These are phyloP conservation scores for Entomyzon cyanotis DNA, from an alignment of 2,113 vertebrate genomes.

Conservation along the genomic window DNA sequence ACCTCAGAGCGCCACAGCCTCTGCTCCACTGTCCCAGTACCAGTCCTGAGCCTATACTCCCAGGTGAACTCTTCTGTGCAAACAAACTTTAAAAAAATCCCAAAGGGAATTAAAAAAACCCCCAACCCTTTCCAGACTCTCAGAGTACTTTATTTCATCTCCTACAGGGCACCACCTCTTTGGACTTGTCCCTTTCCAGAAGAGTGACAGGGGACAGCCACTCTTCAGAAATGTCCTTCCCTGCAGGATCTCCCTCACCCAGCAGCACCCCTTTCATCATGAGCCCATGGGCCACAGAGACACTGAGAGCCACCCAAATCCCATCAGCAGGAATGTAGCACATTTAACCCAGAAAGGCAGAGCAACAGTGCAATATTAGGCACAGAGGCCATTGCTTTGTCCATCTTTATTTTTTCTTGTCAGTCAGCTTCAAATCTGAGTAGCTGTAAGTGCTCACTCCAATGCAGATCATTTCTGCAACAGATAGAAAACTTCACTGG, in stretches of 20 bases:
- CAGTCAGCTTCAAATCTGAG: neutral
- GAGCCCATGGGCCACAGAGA: neutral
- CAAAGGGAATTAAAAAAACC: accelerated
- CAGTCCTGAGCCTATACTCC: neutral
- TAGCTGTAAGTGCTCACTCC: neutral
- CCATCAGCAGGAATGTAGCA: too few relatives aligned
- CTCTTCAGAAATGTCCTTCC: neutral
- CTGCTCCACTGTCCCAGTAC: neutral
- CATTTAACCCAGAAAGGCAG: neutral
- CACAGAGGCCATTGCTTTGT: neutral
- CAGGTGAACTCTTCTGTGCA: neutral
- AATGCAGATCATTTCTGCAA: neutral
- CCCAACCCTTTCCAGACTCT: neutral
- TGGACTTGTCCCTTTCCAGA: neutral
- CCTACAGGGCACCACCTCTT: neutral
- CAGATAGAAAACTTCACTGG: neutral
- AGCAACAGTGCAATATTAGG: neutral
- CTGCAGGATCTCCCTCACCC: neutral
- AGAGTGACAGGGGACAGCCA: neutral
- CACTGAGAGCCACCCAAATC: neutral
- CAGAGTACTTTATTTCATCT: neutral
- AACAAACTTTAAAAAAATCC: neutral
- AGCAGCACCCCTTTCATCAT: neutral
- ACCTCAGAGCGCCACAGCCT: neutral
- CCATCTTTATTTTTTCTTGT: neutral